phyloP scores from a whole-genome alignment of 2,797 vertebrate species.

The Ispidina picta region DNA sequence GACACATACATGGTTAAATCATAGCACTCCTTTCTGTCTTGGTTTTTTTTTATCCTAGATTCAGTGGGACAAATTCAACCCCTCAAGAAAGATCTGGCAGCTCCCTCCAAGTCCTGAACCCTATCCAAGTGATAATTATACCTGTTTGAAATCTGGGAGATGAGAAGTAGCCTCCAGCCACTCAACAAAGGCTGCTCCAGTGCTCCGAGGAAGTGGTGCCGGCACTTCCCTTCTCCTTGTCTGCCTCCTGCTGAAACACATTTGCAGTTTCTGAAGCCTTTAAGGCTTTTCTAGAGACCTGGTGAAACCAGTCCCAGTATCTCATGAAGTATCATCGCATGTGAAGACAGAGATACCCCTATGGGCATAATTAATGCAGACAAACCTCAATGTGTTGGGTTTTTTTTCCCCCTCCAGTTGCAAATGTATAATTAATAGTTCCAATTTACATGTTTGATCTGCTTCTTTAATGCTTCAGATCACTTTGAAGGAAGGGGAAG shows the following conservation, averaged over 20 bases:
- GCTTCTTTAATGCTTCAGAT: conserved; percentile 1
- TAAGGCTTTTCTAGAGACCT: conserved; percentile 52
- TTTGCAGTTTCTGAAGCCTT: conserved; percentile 43
- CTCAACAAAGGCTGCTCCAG: conserved; percentile 49
- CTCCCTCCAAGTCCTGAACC: conserved; percentile 55
- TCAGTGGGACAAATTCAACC: neutral
- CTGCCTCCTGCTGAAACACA: conserved; percentile 43
- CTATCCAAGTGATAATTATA: conserved; percentile 70
- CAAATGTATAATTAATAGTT: conserved; percentile 45
- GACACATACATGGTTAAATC: conserved; percentile 21
- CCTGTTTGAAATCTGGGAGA: conserved; percentile 58
- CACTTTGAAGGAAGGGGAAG: conserved; percentile 14
- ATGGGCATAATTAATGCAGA: conserved; percentile 11
- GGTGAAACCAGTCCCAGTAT: conserved; percentile 35
- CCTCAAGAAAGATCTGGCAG: conserved; percentile 63
- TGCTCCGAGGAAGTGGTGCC: neutral
- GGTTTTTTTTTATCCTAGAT: neutral
- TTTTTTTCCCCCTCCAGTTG: neutral
- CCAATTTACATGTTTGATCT: conserved; percentile 60
- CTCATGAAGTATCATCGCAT: neutral
- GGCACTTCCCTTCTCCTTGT: conserved; percentile 43
- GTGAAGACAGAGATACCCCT: conserved; percentile 42
- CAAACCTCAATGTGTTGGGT: neutral
- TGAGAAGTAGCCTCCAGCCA: conserved; percentile 58
- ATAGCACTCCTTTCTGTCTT: neutral